Conservation (phyloP, 1,140 invertebrate species). For the Leptoteleia sp. region DNA sequence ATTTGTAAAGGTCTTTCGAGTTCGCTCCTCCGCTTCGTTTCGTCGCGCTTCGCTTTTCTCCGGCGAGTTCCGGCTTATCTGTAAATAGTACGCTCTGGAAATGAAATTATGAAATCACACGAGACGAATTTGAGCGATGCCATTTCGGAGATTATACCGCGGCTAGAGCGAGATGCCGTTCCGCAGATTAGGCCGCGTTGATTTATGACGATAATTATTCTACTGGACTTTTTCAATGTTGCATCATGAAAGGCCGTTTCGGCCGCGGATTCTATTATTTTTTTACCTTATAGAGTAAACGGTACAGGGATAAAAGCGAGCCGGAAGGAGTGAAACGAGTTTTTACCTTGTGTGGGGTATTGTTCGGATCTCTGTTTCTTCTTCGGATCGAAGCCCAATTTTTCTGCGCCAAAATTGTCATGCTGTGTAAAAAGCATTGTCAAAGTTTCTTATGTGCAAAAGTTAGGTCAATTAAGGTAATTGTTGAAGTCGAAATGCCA, state of each 20-base stretch:
- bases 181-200: conserved; percentile 50
- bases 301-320: conserved; percentile 17
- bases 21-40: conserved; percentile 8
- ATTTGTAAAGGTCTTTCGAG: conserved; percentile 42
- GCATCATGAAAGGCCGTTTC: conserved; percentile 21
- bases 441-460: no score
- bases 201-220: no score
- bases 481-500: no score
- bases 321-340: conserved; percentile 4
- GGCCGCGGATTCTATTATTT: conserved; percentile 13
- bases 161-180: conserved; percentile 33
- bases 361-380: conserved; percentile 2
- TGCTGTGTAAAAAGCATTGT: no score
- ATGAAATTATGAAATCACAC: conserved; percentile 51
- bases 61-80: conserved; percentile 46
- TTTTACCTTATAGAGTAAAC: conserved; percentile 9
- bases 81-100: conserved; percentile 20
- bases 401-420: no score
- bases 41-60: conserved; percentile 16
- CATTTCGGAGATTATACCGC: conserved; percentile 37
- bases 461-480: no score
- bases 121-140: conserved; percentile 55
- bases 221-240: conserved; percentile 28
- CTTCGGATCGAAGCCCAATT: no score
- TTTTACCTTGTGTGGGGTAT: not conserved